Conservation (phyloP, 2,797 vertebrate species). For the Aulostomus chinensis region DNA sequence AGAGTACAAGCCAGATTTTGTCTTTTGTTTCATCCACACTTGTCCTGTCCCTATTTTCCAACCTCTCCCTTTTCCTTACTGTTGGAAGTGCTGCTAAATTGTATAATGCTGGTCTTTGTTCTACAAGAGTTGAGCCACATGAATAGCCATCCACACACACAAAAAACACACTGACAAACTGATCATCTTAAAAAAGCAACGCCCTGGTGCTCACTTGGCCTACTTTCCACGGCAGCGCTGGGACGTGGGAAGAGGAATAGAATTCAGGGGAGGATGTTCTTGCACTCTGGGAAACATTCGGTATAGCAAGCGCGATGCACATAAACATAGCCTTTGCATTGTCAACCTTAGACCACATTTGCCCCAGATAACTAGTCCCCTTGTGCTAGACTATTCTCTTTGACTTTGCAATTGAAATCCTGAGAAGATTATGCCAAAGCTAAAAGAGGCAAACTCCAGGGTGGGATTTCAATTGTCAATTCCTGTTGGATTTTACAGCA, state of each 20-base stretch:
- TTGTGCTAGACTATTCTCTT: constrained; percentile 73
- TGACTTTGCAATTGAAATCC: constrained; percentile 82
- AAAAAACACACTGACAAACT: constrained; percentile 78
- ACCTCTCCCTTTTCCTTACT: constrained; percentile 62
- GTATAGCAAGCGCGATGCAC: constrained; percentile 75
- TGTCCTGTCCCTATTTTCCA: constrained; percentile 73
- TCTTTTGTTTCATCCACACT: constrained; percentile 75
- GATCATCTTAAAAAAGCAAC: constrained; percentile 83
- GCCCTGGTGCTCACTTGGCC: constrained; percentile 81
- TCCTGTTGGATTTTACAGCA: constrained; percentile 78
- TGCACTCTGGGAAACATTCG: constrained; percentile 77
- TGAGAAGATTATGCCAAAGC: constrained; percentile 77
- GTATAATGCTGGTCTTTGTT: constrained; percentile 81
- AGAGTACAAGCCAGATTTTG: constrained; percentile 74
- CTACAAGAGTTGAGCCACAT: constrained; percentile 73
- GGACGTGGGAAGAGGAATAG: constrained; percentile 79
- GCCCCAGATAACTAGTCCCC: constrained; percentile 81
- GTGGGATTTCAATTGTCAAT: constrained; percentile 79
- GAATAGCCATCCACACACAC: constrained; percentile 45
- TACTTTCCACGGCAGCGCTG: constrained; percentile 79
- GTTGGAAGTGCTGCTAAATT: constrained; percentile 77
- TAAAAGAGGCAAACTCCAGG: constrained; percentile 78
- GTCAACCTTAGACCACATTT: constrained; percentile 79
- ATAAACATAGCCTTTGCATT: constrained; percentile 80
- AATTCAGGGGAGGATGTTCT: constrained; percentile 79